Conservation (phyloP, 1,140 invertebrate genomes). For the Heliothis subflexa region DNA sequence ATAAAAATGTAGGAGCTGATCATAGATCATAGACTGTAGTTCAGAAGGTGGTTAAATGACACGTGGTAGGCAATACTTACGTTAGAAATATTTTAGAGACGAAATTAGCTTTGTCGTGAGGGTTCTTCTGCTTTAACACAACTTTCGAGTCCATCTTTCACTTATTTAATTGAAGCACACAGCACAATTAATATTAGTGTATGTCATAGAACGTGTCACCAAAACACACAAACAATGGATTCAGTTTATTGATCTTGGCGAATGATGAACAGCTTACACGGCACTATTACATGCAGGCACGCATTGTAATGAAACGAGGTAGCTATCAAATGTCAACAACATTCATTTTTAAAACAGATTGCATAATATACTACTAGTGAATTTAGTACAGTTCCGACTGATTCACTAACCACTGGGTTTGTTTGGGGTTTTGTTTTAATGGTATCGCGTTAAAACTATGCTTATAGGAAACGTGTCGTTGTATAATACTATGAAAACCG, state of each 20-base stretch:
- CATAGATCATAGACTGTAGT: neutral
- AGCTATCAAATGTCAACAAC: conserved; percentile 24
- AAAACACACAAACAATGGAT: conserved; percentile 11
- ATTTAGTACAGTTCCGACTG: conserved; percentile 8
- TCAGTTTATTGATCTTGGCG: neutral
- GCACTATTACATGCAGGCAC: neutral
- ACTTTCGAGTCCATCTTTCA: conserved; percentile 79
- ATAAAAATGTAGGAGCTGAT: neutral
- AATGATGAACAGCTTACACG: conserved; percentile 10
- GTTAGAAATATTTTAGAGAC: conserved; percentile 77
- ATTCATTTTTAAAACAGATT: conserved; percentile 46
- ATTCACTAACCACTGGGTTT: conserved; percentile 34
- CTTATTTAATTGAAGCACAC: neutral
- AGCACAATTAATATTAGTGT: neutral
- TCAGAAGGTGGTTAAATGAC: neutral
- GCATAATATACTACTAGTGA: conserved; percentile 47
- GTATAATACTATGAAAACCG: conserved; percentile 10
- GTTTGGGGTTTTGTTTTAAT: neutral
- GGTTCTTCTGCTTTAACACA: conserved; percentile 76
- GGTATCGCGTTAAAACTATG: neutral
- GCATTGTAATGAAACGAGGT: neutral
- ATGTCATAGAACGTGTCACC: neutral
- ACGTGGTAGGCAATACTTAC: conserved; percentile 65
- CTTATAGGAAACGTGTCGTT: neutral
- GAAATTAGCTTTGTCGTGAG: conserved; percentile 73